Evolutionary conservation across 2,113 vertebrate genomes (phyloP), one percentile per base, ranked within the genome.

Genomic region (Pterocles burchelli): DNA sequence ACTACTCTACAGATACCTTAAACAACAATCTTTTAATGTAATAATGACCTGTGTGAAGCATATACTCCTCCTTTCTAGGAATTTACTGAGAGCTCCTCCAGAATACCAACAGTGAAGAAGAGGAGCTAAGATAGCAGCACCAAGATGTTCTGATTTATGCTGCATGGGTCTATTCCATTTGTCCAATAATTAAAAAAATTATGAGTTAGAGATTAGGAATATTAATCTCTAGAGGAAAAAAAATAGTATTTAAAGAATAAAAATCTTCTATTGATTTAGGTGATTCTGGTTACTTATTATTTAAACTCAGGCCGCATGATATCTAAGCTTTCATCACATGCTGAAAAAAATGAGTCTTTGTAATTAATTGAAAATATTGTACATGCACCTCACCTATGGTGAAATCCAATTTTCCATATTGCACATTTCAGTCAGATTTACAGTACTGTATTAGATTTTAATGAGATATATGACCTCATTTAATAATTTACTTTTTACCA

Each of bases 391-490:
- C 81, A 94, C 75, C 92, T 92, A 87, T 45, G 92, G 70, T 75
- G 76, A 97, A 94, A 96, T 91, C 92, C 88, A 93, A 88, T 96
- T 97, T 97, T 94, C 95, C 86, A 72, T 85, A 92, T 72, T 94
- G 90, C 79, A 94, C 61, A 91, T 90, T 95, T 76, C 41, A 97
- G 94, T 65, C 85, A 85, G 58, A 82, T 95, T 75, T 94, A 86
- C 89, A 93, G 83, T 97, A 96, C 33, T 11, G 43, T 92, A 91
- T 90, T 96, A 97, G 71, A 91, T 91, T 97, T 97, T 96, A 93
- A 96, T 97, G 75, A 97, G 76, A 96, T 96, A 90, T 91, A 97
- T 93, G 73, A 96, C 81, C 76, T 94, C 81, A 93, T 93, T 96
- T 52, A 94, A 93, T 97, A 96, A 95, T 97, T 96, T 94, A 95